Evolutionary conservation across 2,113 vertebrate genomes (phyloP).

Genomic region (Neogale vison): DNA sequence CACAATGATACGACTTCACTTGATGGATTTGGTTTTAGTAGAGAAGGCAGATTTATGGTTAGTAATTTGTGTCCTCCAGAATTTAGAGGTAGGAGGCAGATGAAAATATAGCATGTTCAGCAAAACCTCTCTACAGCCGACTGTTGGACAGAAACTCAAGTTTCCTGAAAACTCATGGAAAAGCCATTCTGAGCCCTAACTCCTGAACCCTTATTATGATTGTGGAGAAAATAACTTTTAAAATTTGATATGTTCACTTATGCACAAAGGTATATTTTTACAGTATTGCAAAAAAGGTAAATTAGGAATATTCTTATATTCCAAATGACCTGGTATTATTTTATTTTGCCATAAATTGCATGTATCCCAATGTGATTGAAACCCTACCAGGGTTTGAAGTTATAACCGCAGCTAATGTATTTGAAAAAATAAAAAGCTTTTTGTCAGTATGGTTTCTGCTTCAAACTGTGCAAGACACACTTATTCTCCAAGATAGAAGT

Average conservation of each 20-base stretch:
- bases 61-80: constrained; percentile 42
- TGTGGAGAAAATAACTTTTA: constrained; percentile 71
- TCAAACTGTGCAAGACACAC: constrained; percentile 64
- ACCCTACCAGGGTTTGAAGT: constrained; percentile 74
- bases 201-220: constrained; percentile 59
- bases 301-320: constrained; percentile 63
- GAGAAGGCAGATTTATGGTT: constrained; percentile 60
- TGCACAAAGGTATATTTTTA: constrained; percentile 76
- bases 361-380: constrained; percentile 71
- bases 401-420: constrained; percentile 75
- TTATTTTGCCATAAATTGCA: constrained; percentile 78
- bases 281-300: constrained; percentile 52
- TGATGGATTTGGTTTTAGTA: not conserved
- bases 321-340: constrained; percentile 67
- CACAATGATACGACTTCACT: not conserved
- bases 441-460: constrained; percentile 72
- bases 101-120: constrained; percentile 66
- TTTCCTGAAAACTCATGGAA: constrained; percentile 64
- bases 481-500: constrained; percentile 61
- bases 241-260: constrained; percentile 72
- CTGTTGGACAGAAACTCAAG: constrained; percentile 41
- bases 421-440: constrained; percentile 73
- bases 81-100: constrained; percentile 57
- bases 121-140: constrained; percentile 50
- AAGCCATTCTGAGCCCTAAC: constrained; percentile 58